phyloP scores from a whole-genome alignment of 1,140 invertebrate genomes.

The Aphelenchoides fujianensis region DNA sequence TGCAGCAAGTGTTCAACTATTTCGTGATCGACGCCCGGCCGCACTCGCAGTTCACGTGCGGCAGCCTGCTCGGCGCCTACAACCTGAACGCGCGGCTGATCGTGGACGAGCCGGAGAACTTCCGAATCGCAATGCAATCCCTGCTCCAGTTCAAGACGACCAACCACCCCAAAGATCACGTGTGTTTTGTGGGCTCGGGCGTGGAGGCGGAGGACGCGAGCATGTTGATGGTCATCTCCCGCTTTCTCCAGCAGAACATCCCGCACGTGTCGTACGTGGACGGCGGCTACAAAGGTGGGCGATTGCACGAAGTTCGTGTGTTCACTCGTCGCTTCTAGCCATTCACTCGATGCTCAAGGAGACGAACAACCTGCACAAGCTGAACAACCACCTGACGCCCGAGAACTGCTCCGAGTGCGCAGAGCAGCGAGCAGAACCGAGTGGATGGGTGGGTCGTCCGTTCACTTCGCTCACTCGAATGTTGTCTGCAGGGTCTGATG shows the following conservation, averaged over 20 bases:
- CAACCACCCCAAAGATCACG: slow-evolving; percentile 67
- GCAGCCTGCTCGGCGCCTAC: slow-evolving; percentile 92
- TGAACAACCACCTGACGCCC: slow-evolving; percentile 60
- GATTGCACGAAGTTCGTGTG: background rate
- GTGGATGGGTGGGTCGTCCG: slow-evolving; percentile 37
- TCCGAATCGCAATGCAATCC: slow-evolving; percentile 88
- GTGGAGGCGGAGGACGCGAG: slow-evolving; percentile 85
- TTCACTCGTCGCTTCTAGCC: slow-evolving; percentile 40
- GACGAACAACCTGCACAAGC: slow-evolving; percentile 41
- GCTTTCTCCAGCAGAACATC: slow-evolving; percentile 88
- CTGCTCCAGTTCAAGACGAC: slow-evolving; percentile 69
- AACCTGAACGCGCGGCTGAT: slow-evolving; percentile 94
- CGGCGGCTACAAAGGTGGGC: slow-evolving; percentile 78
- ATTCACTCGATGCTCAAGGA: slow-evolving; percentile 59
- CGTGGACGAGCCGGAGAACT: slow-evolving; percentile 89
- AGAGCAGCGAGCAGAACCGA: slow-evolving; percentile 25
- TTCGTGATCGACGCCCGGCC: slow-evolving; percentile 95
- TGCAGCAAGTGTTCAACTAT: slow-evolving; percentile 72
- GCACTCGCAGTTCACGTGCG: slow-evolving; percentile 91
- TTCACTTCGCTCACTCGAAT: slow-evolving; percentile 5
- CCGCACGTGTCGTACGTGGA: slow-evolving; percentile 85
- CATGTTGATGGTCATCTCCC: slow-evolving; percentile 95
- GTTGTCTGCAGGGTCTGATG: slow-evolving; percentile 33
- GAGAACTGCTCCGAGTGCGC: slow-evolving; percentile 59
- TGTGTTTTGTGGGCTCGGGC: slow-evolving; percentile 94